Evolutionary conservation across 2,113 vertebrate species (phyloP), one percentile per base, ranked within the genome.

Genomic region (Vulpes vulpes): DNA sequence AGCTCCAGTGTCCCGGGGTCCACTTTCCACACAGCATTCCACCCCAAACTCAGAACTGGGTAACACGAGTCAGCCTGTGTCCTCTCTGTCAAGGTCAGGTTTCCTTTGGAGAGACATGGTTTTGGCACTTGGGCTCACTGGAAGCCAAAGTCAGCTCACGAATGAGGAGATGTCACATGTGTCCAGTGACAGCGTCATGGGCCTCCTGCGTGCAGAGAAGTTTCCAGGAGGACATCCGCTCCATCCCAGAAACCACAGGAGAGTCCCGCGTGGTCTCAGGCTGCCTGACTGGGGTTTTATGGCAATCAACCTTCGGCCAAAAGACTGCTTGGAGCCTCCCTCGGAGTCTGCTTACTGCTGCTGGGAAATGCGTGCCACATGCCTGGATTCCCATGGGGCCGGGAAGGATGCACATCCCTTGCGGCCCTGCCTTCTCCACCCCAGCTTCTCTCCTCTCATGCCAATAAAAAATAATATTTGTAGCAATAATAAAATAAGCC

Each of bases 71-170:
- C 51, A 0, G 20, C 2, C 0, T 1, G 35, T 22, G 27, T 27
- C 71, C 65, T 85, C 30, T 0, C 25, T 0, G 25, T 30, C 69
- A 8, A 43, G 76, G 62, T 67, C 67, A 2, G 83, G 20, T 62
- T 80, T 94, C 79, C 53, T 53, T 8, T 10, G 9, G 25, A 35
- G 38, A 69, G 64, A 14, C 0, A 1, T 43, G 69, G 69, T 38
- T 95, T 95, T 79, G 73, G 51, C 91, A 10, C 51, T 85, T 35
- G 91, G 30, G 5, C 27, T 84, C 80, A 82, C 79, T 78, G 88
- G 89, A 98, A 95, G 94, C 94, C 51, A 1, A 96, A 91, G 67
- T 93, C 80, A 80, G 82, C 93, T 93, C 90, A 38, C 78, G 78
- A 91, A 83, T 19, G 22, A 95, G 57, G 23, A 97, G 73, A 74